Percentiles rank a stretch among this genome's conserved stretches.
These are phyloP conservation scores for Sterrhoptilus dennistouni DNA, from an alignment of 2,113 vertebrate genomes.

Conservation along the genomic window DNA sequence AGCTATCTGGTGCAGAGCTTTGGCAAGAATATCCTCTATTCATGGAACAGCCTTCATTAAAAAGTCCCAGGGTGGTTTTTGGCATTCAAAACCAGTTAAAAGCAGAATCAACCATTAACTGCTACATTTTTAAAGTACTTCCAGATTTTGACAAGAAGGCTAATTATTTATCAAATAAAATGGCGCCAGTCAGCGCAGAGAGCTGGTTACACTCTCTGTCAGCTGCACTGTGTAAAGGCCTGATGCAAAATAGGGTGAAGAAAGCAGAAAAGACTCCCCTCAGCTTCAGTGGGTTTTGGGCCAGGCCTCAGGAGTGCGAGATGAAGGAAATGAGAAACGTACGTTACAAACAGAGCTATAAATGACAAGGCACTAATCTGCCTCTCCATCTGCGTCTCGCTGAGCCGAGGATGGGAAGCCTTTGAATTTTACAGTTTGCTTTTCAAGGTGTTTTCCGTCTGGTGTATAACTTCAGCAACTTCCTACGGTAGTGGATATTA, in stretches of 20 bases:
- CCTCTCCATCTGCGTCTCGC: background rate
- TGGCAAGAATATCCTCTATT: conserved; percentile 60
- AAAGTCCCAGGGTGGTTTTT: conserved; percentile 48
- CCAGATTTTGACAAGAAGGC: conserved; percentile 20
- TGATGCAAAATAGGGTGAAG: conserved; percentile 21
- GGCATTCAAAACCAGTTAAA: conserved; percentile 46
- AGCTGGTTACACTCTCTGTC: background rate
- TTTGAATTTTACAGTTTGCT: background rate
- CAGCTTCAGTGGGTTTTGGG: background rate
- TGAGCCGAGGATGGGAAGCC: background rate
- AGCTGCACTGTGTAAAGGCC: background rate
- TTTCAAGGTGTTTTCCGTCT: background rate
- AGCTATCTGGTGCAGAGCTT: conserved; percentile 44
- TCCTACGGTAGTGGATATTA: background rate
- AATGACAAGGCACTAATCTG: conserved; percentile 37
- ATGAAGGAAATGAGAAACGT: conserved; percentile 30
- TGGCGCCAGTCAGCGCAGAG: background rate
- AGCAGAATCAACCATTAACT: conserved; percentile 30
- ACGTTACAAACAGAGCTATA: background rate
- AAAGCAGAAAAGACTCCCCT: background rate
- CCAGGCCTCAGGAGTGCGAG: background rate
- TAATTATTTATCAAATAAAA: conserved; percentile 22
- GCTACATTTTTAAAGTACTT: conserved; percentile 37
- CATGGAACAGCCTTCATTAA: conserved; percentile 45
- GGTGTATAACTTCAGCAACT: background rate